These are phyloP conservation scores for Ptychodera flava DNA, from an alignment of 35 echinoderm and acorn worm species.

Conservation along the genomic window DNA sequence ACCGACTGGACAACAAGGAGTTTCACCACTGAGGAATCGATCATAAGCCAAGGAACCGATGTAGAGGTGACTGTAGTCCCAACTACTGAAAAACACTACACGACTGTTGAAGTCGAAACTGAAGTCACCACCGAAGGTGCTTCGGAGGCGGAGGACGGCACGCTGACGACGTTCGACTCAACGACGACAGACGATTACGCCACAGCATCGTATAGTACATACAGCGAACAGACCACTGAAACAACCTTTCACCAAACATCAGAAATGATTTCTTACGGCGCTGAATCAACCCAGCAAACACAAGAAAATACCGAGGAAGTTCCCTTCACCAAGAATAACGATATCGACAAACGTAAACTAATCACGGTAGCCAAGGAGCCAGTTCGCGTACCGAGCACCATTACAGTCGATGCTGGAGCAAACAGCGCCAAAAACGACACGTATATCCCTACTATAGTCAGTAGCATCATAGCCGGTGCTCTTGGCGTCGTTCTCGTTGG, in stretches of 20 bases:
- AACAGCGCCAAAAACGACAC: not conserved
- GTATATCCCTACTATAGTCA: not conserved
- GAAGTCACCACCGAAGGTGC: not conserved
- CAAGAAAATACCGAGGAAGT: not conserved
- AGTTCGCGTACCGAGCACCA: not conserved
- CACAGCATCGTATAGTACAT: not conserved
- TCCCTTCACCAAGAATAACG: not conserved
- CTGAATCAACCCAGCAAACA: not conserved
- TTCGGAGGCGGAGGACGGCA: not conserved
- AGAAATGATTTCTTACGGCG: too few relatives aligned
- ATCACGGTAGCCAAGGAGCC: not conserved
- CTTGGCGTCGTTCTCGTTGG: not conserved
- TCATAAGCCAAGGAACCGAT: not conserved
- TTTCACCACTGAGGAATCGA: not conserved
- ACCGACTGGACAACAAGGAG: not conserved
- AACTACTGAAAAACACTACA: not conserved
- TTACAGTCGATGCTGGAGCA: not conserved
- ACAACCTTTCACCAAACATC: too few relatives aligned
- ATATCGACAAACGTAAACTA: not conserved
- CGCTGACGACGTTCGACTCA: not conserved
- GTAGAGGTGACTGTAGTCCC: not conserved
- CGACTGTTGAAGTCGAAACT: not conserved
- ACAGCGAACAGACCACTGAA: not conserved
- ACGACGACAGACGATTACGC: not conserved
- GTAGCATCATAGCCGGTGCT: not conserved